phyloP scores from a whole-genome alignment of 2,888 invertebrate genomes.

The Philopedon plagiatum region DNA sequence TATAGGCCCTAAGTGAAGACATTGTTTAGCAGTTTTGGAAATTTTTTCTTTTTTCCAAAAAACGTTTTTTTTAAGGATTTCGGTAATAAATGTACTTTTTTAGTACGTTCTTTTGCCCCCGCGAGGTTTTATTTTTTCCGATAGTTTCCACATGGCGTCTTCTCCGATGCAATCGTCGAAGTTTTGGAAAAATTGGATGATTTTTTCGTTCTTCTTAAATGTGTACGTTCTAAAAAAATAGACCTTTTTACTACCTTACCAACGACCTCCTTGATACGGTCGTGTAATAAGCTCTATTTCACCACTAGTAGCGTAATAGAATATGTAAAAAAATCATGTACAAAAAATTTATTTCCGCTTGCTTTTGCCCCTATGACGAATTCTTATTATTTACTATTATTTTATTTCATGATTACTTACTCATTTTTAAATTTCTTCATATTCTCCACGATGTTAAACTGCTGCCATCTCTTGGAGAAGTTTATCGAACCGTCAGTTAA shows the following conservation, averaged over 20 bases:
- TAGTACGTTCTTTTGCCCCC: conserved; percentile 73
- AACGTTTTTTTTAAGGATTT: background rate
- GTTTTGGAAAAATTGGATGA: conserved; percentile 95
- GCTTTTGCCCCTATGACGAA: no score
- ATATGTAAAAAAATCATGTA: no score
- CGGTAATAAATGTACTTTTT: background rate
- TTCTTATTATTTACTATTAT: no score
- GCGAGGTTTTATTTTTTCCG: conserved; percentile 95
- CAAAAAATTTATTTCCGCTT: no score
- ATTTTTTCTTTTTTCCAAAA: background rate
- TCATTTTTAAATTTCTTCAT: conserved; percentile 98
- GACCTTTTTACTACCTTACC: no score
- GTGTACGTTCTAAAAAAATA: conserved; percentile 87
- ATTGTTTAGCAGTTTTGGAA: background rate
- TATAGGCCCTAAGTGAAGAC: conserved; percentile 3
- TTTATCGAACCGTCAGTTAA: conserved; percentile 90
- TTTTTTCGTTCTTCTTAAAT: conserved; percentile 93
- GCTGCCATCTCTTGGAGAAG: conserved; percentile 99
- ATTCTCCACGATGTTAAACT: conserved; percentile 97
- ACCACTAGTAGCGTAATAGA: no score
- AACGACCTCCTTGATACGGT: no score
- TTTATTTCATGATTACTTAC: conserved; percentile 74
- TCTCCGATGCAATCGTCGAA: conserved; percentile 97
- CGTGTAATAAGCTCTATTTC: no score
- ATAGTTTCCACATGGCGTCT: conserved; percentile 99